Percentiles rank a stretch among this genome's conserved stretches.
Conservation (phyloP, 2,113 vertebrate genomes). For the Chlorodrepanis virens region DNA sequence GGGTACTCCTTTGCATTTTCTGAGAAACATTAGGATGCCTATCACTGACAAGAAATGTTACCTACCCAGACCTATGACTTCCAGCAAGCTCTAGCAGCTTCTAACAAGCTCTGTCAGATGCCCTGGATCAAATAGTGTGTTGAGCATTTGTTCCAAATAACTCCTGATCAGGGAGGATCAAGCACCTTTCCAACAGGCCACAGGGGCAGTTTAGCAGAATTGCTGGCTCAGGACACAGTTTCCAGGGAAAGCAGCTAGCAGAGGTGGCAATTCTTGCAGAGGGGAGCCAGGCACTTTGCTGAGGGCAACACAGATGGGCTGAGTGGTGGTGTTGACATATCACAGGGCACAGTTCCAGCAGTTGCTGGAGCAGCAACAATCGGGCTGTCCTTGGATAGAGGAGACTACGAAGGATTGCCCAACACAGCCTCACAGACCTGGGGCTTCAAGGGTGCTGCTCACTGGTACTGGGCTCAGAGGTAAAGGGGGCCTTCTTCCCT, state of each 20-base stretch:
- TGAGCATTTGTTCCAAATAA: neutral
- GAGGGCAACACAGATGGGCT: neutral
- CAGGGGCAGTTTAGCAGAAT: neutral
- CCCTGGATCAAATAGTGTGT: neutral
- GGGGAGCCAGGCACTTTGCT: neutral
- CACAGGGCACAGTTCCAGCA: neutral
- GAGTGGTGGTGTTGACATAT: neutral
- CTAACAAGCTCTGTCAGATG: neutral
- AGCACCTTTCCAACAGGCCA: neutral
- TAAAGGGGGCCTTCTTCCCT: neutral
- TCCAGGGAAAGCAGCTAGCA: neutral
- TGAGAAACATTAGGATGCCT: neutral
- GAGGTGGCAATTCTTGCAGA: neutral
- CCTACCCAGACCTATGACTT: neutral
- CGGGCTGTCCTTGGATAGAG: neutral
- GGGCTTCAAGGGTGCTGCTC: neutral
- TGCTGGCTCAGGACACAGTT: neutral
- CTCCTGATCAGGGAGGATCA: neutral
- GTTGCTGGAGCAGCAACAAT: neutral
- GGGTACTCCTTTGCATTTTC: neutral
- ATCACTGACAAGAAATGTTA: neutral
- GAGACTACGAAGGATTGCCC: neutral
- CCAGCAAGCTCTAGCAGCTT: neutral
- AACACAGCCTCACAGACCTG: neutral
- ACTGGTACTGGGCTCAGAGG: neutral